Percentiles rank a stretch among this genome's conserved stretches.
These are phyloP conservation scores for Apantesis nais DNA, from an alignment of 2,888 invertebrate genomes.

Conservation along the genomic window DNA sequence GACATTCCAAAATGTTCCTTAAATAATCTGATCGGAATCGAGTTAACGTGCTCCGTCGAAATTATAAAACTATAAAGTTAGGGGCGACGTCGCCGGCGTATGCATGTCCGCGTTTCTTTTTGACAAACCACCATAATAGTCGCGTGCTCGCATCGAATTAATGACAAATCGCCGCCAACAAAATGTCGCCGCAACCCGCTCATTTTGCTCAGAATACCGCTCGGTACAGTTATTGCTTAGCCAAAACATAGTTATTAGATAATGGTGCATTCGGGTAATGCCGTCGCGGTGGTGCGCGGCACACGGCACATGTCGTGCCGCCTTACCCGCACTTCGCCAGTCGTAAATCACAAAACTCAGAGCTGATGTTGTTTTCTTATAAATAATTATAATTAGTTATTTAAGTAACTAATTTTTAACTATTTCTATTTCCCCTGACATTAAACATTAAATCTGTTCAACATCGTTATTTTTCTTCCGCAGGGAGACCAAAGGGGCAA, in stretches of 20 bases:
- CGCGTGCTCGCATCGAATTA: conserved; percentile 81
- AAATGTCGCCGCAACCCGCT: conserved; percentile 79
- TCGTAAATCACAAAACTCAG: conserved; percentile 73
- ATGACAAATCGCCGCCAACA: conserved; percentile 76
- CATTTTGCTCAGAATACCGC: conserved; percentile 64
- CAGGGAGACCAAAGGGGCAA: conserved; percentile 95
- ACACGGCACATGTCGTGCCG: conserved; percentile 80
- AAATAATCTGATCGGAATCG: conserved; percentile 79
- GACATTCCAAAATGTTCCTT: conserved; percentile 61
- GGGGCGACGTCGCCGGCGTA: conserved; percentile 78
- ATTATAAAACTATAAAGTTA: conserved; percentile 82
- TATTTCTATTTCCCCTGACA: conserved; percentile 58
- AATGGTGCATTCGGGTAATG: conserved; percentile 75
- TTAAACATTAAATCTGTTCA: conserved; percentile 49
- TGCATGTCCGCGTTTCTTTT: conserved; percentile 78
- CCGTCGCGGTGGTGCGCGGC: conserved; percentile 58
- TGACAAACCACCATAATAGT: conserved; percentile 79
- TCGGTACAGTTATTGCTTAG: conserved; percentile 64
- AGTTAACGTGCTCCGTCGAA: conserved; percentile 79
- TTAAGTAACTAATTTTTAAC: conserved; percentile 44
- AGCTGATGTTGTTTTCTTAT: conserved; percentile 54
- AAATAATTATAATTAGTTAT: conserved; percentile 63
- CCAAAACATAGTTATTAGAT: conserved; percentile 82
- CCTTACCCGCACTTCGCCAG: conserved; percentile 61
- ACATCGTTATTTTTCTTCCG: conserved; percentile 41